Base-by-base conservation (phyloP, 2,888 invertebrate genomes). In the Euspilapteryx auroguttella region DNA sequence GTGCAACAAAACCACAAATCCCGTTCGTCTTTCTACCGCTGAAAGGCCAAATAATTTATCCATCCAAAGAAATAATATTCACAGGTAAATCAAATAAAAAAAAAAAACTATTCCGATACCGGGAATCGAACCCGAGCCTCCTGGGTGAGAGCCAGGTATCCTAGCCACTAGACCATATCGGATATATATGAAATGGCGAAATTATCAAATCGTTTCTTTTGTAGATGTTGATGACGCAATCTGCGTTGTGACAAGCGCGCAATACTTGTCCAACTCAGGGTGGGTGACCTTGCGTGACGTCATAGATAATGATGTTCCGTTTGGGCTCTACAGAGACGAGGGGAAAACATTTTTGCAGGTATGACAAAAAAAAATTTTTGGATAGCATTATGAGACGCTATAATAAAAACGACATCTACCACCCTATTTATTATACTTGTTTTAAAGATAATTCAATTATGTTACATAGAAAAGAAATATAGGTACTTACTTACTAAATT, bases 1-100 rank as follows among this genome's bases (percentile, higher is more conserved):
- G 83, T 24, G 76, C 81, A 27, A 78, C 79, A 3, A 78, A 79
- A 31, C 76, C 83, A 7, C 89, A 89, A 55, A 89, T 93, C 33
- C 93, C 93, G 12, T 88, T 88, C 52, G 89, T 92, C 8, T 91
- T 87, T 53, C 65, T 93, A 32, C 93, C 93, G 3, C 65, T 88
- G 35, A 86, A 87, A 44, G 90, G 90, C 15, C 92, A 92, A 69
- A 89, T 93, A 38, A 86, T 93, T 43, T 87, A 93, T 61, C 92
- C 93, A 1, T 86, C 90, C 36, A 88, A 90, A 44, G 90, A 92
- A 77, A 90, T 93, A 40, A 81, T 83, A 45, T 87, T 93, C 55
- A 79, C 86, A 47, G 90, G 89, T 88, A 63, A n/a, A n/a, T n/a
- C n/a, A n/a, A n/a, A n/a, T n/a, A 35, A 35, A 30, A 27, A 20